These are phyloP conservation scores for Corynorhinus townsendii DNA, from an alignment of 2,113 vertebrate species.

Conservation along the genomic window DNA sequence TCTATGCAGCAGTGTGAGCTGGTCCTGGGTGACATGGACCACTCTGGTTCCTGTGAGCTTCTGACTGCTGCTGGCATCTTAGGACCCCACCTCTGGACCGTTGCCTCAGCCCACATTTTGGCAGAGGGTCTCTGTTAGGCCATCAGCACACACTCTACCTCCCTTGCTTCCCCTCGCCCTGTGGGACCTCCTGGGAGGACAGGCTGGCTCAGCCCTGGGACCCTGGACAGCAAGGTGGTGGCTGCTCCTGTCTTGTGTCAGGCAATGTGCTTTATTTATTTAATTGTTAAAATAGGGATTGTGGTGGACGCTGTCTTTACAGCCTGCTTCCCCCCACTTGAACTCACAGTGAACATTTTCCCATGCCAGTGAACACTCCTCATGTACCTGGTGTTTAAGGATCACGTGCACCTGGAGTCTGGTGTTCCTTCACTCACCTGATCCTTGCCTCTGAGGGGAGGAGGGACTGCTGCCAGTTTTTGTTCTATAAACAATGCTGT, in stretches of 20 bases:
- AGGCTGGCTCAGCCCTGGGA: neutral
- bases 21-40: neutral
- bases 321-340: neutral
- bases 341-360: neutral
- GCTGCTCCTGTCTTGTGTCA: neutral
- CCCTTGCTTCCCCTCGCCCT: neutral
- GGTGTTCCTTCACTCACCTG: neutral
- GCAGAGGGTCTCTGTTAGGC: neutral
- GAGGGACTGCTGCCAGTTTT: neutral
- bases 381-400: neutral
- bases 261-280: neutral
- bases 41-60: neutral
- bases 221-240: neutral
- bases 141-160: neutral
- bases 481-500: neutral
- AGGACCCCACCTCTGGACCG: neutral
- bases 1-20: neutral
- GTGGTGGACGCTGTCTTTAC: neutral
- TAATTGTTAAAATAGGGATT: neutral
- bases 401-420: neutral
- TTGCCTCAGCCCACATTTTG: neutral
- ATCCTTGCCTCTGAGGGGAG: neutral
- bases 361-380: neutral
- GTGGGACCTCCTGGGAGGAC: neutral
- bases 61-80: neutral